Percentiles rank a stretch among this genome's conserved stretches.
Conservation (phyloP, 2,888 invertebrate genomes). For the Drosophila austrosaltans region DNA sequence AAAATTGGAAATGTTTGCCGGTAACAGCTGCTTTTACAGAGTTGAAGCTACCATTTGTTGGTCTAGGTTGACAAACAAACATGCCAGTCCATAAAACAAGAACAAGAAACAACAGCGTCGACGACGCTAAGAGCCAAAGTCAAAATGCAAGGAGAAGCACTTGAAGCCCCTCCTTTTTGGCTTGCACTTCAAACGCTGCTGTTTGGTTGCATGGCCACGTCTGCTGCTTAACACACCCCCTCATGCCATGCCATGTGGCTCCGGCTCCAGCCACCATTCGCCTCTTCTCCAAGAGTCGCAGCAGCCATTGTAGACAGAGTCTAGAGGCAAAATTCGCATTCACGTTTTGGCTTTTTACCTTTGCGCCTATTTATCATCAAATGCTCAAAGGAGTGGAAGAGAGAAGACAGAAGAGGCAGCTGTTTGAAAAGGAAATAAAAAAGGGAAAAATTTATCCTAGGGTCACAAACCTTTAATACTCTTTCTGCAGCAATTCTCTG, state of each 20-base stretch:
- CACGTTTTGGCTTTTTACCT: conserved; percentile 77
- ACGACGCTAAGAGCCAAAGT: conserved; percentile 33
- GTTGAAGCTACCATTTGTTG: conserved; percentile 45
- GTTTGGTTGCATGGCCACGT: conserved; percentile 52
- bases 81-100: conserved; percentile 74
- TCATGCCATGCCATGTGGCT: too few species aligned
- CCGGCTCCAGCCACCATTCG: conserved; percentile 22
- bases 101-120: conserved; percentile 27
- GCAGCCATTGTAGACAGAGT: conserved; percentile 20
- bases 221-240: conserved; percentile 34
- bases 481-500: neutral
- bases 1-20: conserved; percentile 67
- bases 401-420: conserved; percentile 42
- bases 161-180: conserved; percentile 51
- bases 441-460: conserved; percentile 37
- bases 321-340: conserved; percentile 68
- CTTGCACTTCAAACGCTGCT: conserved; percentile 63
- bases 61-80: conserved; percentile 77
- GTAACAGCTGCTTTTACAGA: conserved; percentile 66
- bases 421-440: conserved; percentile 56
- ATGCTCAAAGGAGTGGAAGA: conserved; percentile 38
- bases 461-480: neutral
- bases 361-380: conserved; percentile 77
- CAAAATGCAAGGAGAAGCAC: conserved; percentile 52
- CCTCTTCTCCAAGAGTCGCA: conserved; percentile 7